Percentiles rank a stretch among this genome's conserved stretches.
phyloP scores from a whole-genome alignment of 1,140 invertebrate species.

The Drosophila ercepeae region DNA sequence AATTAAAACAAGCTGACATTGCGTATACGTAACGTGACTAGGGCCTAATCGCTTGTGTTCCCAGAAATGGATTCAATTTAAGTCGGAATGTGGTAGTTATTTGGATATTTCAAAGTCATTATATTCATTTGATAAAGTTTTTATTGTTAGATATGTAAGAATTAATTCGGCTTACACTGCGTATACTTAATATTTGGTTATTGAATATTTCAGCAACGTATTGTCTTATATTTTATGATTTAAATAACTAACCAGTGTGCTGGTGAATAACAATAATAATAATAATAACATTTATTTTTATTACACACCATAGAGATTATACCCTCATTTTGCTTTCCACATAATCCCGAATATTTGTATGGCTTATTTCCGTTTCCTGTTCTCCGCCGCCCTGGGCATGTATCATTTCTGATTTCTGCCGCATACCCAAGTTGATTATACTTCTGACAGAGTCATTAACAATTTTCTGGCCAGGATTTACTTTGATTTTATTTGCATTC shows the following conservation, averaged over 20 bases:
- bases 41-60: slow-evolving; percentile 25
- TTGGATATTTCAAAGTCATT: not conserved
- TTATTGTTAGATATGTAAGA: not conserved
- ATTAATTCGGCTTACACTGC: not conserved
- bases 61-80: not conserved
- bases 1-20: slow-evolving; percentile 63
- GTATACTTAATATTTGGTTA: not conserved
- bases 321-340: too few relatives aligned
- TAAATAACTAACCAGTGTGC: too few relatives aligned
- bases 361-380: slow-evolving; percentile 11
- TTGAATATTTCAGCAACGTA: too few relatives aligned
- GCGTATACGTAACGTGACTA: slow-evolving; percentile 69
- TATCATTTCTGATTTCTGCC: slow-evolving; percentile 41
- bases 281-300: too few relatives aligned
- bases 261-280: too few relatives aligned
- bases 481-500: slow-evolving; percentile 47
- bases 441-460: slow-evolving; percentile 57
- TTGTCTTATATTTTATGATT: too few relatives aligned
- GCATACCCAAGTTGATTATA: slow-evolving; percentile 43
- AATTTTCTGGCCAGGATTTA: slow-evolving; percentile 46
- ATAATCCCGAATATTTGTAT: too few relatives aligned
- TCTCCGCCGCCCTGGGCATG: slow-evolving; percentile 6
- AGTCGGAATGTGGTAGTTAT: not conserved
- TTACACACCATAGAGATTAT: not conserved
- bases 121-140: not conserved